phyloP scores from a whole-genome alignment of 2,113 vertebrate species.

The Hippocampus mohnikei region DNA sequence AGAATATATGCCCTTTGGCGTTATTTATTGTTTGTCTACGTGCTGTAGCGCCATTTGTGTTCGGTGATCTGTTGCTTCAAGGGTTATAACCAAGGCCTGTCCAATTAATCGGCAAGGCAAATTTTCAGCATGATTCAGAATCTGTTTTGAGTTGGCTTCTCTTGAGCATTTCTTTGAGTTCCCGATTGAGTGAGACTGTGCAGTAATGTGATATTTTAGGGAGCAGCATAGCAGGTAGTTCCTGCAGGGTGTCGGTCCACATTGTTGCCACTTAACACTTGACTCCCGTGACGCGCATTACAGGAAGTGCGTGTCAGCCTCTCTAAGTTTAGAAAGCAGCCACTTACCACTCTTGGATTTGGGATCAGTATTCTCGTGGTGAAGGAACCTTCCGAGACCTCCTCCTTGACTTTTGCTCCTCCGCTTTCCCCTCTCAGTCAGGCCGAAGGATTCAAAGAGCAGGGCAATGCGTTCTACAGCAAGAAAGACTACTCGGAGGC shows the following conservation, averaged over 20 bases:
- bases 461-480: conserved; percentile 88
- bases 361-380: neutral
- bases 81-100: too few species aligned
- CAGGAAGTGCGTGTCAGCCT: neutral
- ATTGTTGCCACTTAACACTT: neutral
- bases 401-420: conserved; percentile 7
- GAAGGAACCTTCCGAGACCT: neutral
- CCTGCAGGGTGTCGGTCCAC: neutral
- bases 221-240: neutral
- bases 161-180: too few species aligned
- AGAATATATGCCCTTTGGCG: too few species aligned
- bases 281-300: neutral
- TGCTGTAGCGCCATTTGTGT: too few species aligned
- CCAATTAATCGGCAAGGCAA: too few species aligned
- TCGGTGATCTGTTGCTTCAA: too few species aligned
- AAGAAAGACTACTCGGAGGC: conserved; percentile 93
- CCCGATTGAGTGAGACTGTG: neutral
- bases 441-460: conserved; percentile 91
- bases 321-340: neutral
- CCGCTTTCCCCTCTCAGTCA: conserved; percentile 68
- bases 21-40: too few species aligned
- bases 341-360: neutral
- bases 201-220: neutral
- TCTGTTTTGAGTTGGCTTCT: neutral
- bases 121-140: neutral